These are phyloP conservation scores for Menura novaehollandiae DNA, from an alignment of 2,113 vertebrate species.

Conservation along the genomic window DNA sequence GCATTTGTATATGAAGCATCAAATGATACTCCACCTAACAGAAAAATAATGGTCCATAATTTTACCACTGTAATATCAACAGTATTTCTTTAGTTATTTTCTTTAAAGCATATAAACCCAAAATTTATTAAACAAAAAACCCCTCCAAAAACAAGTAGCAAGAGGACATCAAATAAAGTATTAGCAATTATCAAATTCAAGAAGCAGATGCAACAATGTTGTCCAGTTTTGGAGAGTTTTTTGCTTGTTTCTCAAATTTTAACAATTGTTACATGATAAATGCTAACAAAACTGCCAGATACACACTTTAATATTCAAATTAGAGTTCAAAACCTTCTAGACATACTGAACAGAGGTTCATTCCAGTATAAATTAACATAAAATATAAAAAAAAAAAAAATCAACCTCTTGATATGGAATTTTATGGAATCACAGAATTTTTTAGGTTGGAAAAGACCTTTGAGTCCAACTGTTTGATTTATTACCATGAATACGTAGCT, in stretches of 20 bases:
- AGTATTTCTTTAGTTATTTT: background rate
- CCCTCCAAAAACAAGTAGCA: background rate
- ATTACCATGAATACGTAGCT: background rate
- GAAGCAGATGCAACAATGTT: background rate
- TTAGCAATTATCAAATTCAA: background rate
- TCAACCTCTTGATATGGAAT: background rate
- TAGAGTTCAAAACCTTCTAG: background rate
- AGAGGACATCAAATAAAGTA: background rate
- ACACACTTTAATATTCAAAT: background rate
- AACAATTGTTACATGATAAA: background rate
- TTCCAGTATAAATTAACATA: background rate
- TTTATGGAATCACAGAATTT: background rate
- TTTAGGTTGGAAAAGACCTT: background rate
- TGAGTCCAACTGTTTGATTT: background rate
- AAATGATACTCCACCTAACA: slow-evolving; percentile 85
- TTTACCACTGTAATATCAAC: background rate
- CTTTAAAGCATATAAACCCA: background rate
- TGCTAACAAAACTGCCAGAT: background rate
- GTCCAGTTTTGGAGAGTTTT: background rate
- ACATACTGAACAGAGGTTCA: background rate
- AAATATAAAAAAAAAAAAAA: background rate
- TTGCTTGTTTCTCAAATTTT: background rate
- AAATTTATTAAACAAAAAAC: background rate
- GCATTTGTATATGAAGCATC: slow-evolving; percentile 98
- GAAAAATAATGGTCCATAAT: background rate